Percentiles rank a stretch among this genome's conserved stretches.
These are phyloP conservation scores for Condylura cristata DNA, from an alignment of 2,113 vertebrate genomes.

Conservation along the genomic window DNA sequence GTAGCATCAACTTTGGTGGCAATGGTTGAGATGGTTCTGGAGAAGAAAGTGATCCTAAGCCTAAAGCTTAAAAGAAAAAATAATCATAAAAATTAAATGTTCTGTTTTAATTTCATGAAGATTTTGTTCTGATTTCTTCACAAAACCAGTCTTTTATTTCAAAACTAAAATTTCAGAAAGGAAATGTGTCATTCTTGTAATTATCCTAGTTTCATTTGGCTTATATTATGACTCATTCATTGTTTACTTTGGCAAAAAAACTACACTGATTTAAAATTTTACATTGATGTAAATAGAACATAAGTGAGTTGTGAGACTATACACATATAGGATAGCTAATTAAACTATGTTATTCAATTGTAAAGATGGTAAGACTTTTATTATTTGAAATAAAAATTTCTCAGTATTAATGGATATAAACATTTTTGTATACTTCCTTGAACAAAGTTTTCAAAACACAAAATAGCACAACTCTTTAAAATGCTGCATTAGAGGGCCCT, in stretches of 20 bases:
- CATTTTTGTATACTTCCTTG: background rate
- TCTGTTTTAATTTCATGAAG: background rate
- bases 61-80: background rate
- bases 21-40: background rate
- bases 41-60: background rate
- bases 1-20: background rate
- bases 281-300: background rate
- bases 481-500: background rate
- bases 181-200: background rate
- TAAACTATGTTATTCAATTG: background rate
- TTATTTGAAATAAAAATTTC: background rate
- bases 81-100: background rate
- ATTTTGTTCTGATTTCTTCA: background rate
- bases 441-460: background rate
- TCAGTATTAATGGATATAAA: background rate
- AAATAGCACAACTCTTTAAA: background rate
- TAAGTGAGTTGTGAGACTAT: conserved; percentile 8
- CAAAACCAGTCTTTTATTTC: background rate
- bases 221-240: background rate
- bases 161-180: conserved; percentile 2
- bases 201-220: background rate
- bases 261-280: background rate
- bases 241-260: background rate
- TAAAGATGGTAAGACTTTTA: background rate
- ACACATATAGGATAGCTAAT: background rate